These are phyloP conservation scores for Andrena chrysosceles DNA, from an alignment of 2,888 invertebrate species.

Conservation along the genomic window DNA sequence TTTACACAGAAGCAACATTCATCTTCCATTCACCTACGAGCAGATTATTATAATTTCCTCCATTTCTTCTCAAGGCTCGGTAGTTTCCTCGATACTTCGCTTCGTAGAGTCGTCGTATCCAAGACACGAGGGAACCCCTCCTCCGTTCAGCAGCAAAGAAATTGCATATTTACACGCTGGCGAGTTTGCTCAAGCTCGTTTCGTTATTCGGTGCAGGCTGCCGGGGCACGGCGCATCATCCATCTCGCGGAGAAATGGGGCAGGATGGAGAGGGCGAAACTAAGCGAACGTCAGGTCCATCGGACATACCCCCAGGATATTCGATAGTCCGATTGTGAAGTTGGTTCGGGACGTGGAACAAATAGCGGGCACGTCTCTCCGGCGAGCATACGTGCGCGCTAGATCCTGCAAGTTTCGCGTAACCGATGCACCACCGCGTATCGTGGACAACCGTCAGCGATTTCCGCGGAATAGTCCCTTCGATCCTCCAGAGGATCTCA, in stretches of 20 bases:
- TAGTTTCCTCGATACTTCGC: conserved; percentile 1
- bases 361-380: conserved; percentile 41
- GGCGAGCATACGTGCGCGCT: neutral
- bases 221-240: conserved; percentile 35
- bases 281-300: conserved; percentile 66
- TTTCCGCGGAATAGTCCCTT: conserved; percentile 22
- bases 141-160: neutral
- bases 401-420: conserved; percentile 21
- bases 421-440: neutral
- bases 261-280: conserved; percentile 36
- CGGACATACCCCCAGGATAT: conserved; percentile 66
- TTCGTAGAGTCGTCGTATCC: neutral
- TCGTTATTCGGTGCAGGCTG: conserved; percentile 12
- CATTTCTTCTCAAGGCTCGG: too few relatives aligned
- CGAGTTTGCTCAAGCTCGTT: conserved; percentile 32
- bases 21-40: too few relatives aligned
- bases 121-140: neutral
- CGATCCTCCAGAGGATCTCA: conserved; percentile 38
- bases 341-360: conserved; percentile 43
- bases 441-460: neutral
- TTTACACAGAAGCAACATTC: too few relatives aligned
- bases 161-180: neutral
- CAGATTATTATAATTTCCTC: too few relatives aligned
- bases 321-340: conserved; percentile 62
- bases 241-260: conserved; percentile 43